These are phyloP conservation scores for Pollenia labialis DNA, from an alignment of 2,888 invertebrate species.

Conservation along the genomic window DNA sequence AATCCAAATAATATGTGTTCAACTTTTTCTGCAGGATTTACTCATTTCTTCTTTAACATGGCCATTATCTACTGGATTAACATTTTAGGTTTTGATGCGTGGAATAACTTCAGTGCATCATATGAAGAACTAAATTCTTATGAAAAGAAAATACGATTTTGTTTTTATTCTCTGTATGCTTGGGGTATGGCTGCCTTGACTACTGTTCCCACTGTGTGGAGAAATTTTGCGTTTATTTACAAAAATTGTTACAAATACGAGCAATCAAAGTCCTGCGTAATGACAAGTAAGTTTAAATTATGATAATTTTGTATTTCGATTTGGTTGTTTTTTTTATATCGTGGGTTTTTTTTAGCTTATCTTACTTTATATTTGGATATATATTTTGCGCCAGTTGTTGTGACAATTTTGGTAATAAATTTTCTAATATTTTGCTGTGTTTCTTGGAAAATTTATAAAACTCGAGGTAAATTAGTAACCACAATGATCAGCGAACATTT, in stretches of 20 bases:
- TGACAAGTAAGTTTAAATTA: not conserved
- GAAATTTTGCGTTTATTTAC: conserved; percentile 5
- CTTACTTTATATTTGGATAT: conserved; percentile 14
- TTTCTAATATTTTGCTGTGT: conserved; percentile 44
- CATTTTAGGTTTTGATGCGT: conserved; percentile 60
- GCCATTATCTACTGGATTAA: conserved; percentile 43
- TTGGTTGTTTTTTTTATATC: not conserved
- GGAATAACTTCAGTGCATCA: conserved; percentile 45
- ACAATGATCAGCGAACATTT: not conserved
- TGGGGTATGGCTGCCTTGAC: conserved; percentile 30
- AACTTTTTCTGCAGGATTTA: not conserved
- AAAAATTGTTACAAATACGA: conserved; percentile 13
- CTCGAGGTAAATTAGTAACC: not conserved
- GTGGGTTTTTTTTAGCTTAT: not conserved
- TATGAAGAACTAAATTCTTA: not conserved
- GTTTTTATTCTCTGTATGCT: conserved; percentile 47
- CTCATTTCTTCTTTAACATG: conserved; percentile 43
- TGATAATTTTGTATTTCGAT: not conserved
- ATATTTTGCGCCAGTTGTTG: conserved; percentile 39
- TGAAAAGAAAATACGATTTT: conserved; percentile 35
- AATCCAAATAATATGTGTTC: no score
- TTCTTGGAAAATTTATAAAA: conserved; percentile 26
- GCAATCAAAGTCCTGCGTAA: conserved; percentile 36
- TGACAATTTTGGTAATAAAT: conserved; percentile 27
- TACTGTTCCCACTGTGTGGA: conserved; percentile 13